These are phyloP conservation scores for Nibea albiflora DNA, from an alignment of 2,113 vertebrate species.

Conservation along the genomic window DNA sequence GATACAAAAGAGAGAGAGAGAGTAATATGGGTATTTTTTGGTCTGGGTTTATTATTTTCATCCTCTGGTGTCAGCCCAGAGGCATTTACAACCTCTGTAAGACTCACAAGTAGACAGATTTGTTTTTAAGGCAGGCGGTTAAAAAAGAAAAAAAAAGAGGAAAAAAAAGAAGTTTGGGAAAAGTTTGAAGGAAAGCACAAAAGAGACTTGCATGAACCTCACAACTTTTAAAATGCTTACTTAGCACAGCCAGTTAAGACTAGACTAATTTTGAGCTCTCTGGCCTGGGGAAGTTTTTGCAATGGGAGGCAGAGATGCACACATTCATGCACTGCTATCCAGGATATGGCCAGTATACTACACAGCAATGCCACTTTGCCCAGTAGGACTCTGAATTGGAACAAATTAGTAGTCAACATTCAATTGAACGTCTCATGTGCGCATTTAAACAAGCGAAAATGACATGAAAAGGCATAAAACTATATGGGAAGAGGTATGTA, in stretches of 20 bases:
- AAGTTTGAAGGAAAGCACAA: background rate
- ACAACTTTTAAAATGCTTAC: conserved; percentile 10
- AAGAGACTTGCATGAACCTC: conserved; percentile 1
- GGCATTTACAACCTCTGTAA: background rate
- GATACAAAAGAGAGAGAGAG: background rate
- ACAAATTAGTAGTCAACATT: background rate
- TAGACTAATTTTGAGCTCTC: conserved; percentile 27
- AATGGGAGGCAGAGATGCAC: conserved; percentile 6
- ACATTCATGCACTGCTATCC: background rate
- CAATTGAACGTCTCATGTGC: background rate
- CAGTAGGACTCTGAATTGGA: background rate
- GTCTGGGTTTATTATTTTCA: no score
- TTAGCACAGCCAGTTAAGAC: background rate
- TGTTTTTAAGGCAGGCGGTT: background rate
- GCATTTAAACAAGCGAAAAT: background rate
- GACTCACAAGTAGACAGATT: background rate
- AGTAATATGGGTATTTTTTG: background rate
- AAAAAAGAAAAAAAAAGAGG: background rate
- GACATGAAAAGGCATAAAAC: background rate
- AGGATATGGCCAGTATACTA: background rate
- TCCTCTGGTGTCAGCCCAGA: no score
- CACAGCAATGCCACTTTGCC: background rate
- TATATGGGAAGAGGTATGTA: background rate
- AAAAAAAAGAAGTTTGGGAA: background rate
- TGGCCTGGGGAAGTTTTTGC: conserved; percentile 23